phyloP scores from a whole-genome alignment of 2,888 invertebrate genomes.

The Amiota mariae region DNA sequence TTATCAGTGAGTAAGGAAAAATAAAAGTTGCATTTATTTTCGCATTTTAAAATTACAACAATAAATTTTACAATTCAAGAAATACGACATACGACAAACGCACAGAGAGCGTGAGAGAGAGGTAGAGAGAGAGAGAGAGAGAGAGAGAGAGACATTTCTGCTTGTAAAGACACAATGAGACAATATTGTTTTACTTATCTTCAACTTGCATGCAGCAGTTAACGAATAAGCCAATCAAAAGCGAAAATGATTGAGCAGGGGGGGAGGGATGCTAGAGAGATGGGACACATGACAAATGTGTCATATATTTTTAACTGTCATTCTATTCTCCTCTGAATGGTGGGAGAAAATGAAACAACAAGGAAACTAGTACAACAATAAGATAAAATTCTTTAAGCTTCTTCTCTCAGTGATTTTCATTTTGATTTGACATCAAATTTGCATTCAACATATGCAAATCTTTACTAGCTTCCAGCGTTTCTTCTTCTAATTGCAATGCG shows the following conservation, averaged over 20 bases:
- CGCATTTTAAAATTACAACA: conserved; percentile 40
- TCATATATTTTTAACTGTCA: conserved; percentile 20
- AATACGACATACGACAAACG: conserved; percentile 27
- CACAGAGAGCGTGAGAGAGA: too few relatives aligned
- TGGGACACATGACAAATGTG: neutral
- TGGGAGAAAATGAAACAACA: too few relatives aligned
- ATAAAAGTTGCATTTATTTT: conserved; percentile 40
- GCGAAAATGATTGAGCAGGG: too few relatives aligned
- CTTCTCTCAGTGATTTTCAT: conserved; percentile 31
- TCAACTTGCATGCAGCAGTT: conserved; percentile 33
- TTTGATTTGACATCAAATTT: conserved; percentile 34
- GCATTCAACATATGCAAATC: conserved; percentile 1
- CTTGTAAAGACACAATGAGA: neutral
- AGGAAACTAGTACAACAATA: too few relatives aligned
- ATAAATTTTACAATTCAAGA: conserved; percentile 43
- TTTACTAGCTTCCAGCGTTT: neutral
- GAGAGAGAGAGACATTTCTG: conserved; percentile 8
- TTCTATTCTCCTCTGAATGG: too few relatives aligned
- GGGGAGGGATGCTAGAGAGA: too few relatives aligned
- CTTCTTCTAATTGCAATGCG: conserved; percentile 44
- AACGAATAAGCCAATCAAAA: too few relatives aligned
- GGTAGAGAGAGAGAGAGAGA: conserved; percentile 17
- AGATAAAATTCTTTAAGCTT: neutral
- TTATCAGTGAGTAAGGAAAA: conserved; percentile 32
- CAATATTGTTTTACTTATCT: conserved; percentile 37